These are phyloP conservation scores for Tenthredo livida DNA, from an alignment of 2,888 invertebrate genomes.

Conservation along the genomic window DNA sequence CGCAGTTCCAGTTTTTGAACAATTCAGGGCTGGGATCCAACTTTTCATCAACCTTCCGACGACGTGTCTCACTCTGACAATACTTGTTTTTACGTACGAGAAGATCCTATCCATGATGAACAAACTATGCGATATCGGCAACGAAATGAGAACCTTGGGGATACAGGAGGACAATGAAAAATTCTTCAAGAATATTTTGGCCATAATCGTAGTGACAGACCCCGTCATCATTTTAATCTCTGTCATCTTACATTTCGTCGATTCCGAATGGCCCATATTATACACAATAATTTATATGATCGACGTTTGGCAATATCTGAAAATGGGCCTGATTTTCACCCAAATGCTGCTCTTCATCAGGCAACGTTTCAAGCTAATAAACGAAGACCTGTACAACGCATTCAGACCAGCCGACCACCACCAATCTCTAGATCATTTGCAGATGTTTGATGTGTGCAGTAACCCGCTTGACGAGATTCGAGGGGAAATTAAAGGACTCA, in stretches of 20 bases:
- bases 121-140: not conserved
- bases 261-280: too few relatives aligned
- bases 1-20: too few relatives aligned
- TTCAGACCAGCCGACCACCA: not conserved
- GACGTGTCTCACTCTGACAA: not conserved
- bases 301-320: too few relatives aligned
- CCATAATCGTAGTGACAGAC: not conserved
- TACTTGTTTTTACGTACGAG: not conserved
- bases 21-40: not conserved
- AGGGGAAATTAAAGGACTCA: not conserved
- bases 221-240: not conserved
- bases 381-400: not conserved
- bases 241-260: not conserved
- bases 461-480: not conserved
- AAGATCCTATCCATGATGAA: not conserved
- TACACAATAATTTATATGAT: not conserved
- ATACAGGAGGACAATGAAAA: not conserved
- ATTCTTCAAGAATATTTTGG: not conserved
- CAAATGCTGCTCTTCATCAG: not conserved
- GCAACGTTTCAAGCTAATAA: conserved; percentile 9
- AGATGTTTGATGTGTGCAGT: not conserved
- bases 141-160: not conserved
- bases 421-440: not conserved
- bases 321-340: not conserved
- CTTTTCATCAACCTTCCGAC: not conserved